These are phyloP conservation scores for Papilio protenor DNA, from an alignment of 2,888 invertebrate species.

Conservation along the genomic window DNA sequence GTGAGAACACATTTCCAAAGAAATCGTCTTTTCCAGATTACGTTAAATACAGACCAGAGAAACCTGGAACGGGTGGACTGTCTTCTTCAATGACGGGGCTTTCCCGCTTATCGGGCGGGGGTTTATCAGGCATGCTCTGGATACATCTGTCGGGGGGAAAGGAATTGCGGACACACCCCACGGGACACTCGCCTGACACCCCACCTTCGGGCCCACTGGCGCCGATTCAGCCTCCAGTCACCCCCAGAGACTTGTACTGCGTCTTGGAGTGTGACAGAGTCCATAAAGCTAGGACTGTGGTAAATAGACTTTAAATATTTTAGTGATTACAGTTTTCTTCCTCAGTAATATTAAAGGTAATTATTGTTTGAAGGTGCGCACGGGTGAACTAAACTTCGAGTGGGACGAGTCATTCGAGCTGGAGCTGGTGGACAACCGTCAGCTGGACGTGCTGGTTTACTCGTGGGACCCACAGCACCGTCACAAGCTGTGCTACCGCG, in stretches of 20 bases:
- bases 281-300: constrained; percentile 98
- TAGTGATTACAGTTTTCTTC: neutral
- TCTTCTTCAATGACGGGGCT: constrained; percentile 84
- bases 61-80: constrained; percentile 77
- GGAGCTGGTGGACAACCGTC: constrained; percentile 96
- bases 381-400: constrained; percentile 98
- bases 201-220: constrained; percentile 86
- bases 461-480: constrained; percentile 99
- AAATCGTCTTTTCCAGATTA: constrained; percentile 86
- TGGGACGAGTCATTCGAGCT: constrained; percentile 99
- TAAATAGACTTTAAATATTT: constrained; percentile 49
- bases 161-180: constrained; percentile 90
- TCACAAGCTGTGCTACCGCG: constrained; percentile 97
- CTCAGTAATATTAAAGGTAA: neutral
- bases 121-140: constrained; percentile 94
- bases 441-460: constrained; percentile 97
- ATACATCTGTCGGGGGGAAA: constrained; percentile 95
- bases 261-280: constrained; percentile 98
- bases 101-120: constrained; percentile 74
- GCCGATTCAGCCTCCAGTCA: constrained; percentile 72
- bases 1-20: neutral
- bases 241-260: constrained; percentile 95
- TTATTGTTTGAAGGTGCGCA: constrained; percentile 86
- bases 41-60: constrained; percentile 95
- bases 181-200: constrained; percentile 88